Evolutionary conservation across 2,113 vertebrate species (phyloP).

Genomic region (Prolemur simus): DNA sequence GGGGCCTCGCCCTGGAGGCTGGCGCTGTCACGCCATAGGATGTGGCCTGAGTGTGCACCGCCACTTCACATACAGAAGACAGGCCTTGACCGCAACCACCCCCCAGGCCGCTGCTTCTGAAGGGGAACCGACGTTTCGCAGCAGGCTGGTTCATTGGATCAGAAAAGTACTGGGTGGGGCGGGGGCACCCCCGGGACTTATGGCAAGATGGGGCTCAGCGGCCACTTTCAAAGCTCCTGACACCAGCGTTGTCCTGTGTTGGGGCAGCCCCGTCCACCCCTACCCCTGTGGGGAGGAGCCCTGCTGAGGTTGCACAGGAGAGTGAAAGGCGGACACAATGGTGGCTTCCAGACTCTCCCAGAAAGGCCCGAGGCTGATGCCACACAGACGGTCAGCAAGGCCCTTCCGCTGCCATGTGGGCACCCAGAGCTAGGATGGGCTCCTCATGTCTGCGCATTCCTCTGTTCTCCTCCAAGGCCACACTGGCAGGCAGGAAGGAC

Average conservation of each 20-base stretch:
- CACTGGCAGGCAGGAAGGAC: neutral
- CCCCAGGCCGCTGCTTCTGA: neutral
- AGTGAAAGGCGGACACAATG: neutral
- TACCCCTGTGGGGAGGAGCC: accelerated
- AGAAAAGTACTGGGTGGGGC: accelerated
- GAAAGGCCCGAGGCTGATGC: neutral
- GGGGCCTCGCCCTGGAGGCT: neutral
- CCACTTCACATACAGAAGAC: neutral
- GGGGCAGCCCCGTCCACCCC: neutral
- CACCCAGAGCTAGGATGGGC: neutral
- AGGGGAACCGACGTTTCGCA: neutral
- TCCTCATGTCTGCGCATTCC: neutral
- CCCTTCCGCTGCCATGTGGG: neutral
- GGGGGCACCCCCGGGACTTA: too few species aligned
- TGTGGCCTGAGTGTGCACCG: conserved; percentile 34
- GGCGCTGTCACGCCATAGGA: neutral
- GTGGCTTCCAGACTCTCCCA: neutral
- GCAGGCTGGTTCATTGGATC: neutral
- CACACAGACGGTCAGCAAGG: neutral
- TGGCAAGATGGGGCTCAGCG: neutral
- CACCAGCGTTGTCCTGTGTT: accelerated
- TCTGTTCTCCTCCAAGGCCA: neutral
- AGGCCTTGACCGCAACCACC: conserved; percentile 69
- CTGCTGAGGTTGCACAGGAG: neutral
- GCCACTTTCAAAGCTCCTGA: neutral